These are phyloP conservation scores for Sebastes vulpes DNA, from an alignment of 2,797 vertebrate species.

Conservation along the genomic window DNA sequence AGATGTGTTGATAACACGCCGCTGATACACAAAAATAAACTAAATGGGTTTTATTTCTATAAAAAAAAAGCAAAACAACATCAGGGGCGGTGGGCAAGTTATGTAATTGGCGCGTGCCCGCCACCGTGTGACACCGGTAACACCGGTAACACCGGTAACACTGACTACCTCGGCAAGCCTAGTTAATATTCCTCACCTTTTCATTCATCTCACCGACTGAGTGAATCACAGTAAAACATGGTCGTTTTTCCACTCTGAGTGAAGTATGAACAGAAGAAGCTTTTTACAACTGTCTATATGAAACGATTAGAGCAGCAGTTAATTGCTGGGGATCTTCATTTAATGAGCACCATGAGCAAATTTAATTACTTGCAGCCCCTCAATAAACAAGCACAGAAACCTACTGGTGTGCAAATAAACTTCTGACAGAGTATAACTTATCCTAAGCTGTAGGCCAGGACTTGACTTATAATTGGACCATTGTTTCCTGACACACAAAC, in stretches of 20 bases:
- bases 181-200: slow-evolving; percentile 21
- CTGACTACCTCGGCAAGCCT: no score
- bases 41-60: no score
- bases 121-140: no score
- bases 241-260: neutral
- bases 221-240: neutral
- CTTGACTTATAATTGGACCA: slow-evolving; percentile 68
- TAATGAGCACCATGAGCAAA: slow-evolving; percentile 49
- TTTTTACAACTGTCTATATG: slow-evolving; percentile 42
- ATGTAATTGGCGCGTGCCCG: no score
- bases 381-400: slow-evolving; percentile 46
- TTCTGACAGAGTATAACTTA: slow-evolving; percentile 48
- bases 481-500: slow-evolving; percentile 54
- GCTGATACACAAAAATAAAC: no score
- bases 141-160: no score
- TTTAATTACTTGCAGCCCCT: slow-evolving; percentile 43
- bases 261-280: slow-evolving; percentile 22
- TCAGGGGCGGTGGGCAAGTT: no score
- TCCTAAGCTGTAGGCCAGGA: slow-evolving; percentile 21
- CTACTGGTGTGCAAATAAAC: slow-evolving; percentile 36
- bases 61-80: no score
- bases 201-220: slow-evolving; percentile 15
- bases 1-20: no score
- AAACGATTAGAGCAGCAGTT: slow-evolving; percentile 33
- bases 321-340: slow-evolving; percentile 50